Percentiles rank a stretch among this genome's conserved stretches.
Evolutionary conservation across 1,140 invertebrate species (phyloP).

Genomic region (Solen grandis): DNA sequence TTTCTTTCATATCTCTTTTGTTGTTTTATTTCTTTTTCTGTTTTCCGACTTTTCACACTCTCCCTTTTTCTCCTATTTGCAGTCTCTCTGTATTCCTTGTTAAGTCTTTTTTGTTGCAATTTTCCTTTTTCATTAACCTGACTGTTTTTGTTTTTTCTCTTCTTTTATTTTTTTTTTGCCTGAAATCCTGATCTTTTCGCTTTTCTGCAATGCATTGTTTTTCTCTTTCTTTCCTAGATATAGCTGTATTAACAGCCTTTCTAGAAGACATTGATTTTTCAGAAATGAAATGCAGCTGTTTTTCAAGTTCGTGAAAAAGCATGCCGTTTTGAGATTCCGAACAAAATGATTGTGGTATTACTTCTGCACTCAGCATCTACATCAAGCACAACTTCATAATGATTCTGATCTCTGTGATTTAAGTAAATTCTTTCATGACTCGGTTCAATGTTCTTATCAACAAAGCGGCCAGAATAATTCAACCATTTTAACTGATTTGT

Average conservation of each 20-base stretch:
- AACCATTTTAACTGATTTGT: background rate
- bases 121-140: background rate
- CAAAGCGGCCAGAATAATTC: background rate
- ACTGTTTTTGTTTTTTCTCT: background rate
- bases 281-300: background rate
- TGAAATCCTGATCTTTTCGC: too few relatives aligned
- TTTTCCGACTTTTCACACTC: background rate
- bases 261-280: too few relatives aligned
- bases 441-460: background rate
- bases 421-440: background rate
- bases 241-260: too few relatives aligned
- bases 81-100: background rate
- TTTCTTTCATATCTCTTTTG: background rate
- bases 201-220: slow-evolving; percentile 1
- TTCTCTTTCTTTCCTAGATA: background rate
- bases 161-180: background rate
- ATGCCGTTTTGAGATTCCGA: background rate
- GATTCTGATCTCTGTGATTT: slow-evolving; percentile 3
- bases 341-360: background rate
- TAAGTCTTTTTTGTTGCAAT: background rate
- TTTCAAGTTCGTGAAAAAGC: background rate
- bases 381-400: slow-evolving; percentile 17
- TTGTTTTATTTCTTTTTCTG: background rate
- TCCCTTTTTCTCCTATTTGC: slow-evolving; percentile 10
- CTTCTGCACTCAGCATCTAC: background rate